Evolutionary conservation across 2,113 vertebrate species (phyloP).

Genomic region (Triplophysa dalaica): DNA sequence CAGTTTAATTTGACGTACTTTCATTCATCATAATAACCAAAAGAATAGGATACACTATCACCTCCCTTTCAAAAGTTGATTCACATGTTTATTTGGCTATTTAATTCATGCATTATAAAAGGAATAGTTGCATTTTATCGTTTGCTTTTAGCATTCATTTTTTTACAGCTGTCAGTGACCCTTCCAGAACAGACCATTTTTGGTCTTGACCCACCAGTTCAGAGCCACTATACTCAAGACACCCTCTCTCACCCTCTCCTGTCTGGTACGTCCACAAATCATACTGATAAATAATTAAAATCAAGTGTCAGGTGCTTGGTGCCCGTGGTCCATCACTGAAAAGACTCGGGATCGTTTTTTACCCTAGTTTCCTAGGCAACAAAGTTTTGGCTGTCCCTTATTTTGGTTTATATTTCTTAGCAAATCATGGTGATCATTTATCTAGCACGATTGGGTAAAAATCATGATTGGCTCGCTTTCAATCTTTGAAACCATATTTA

Average conservation of each 20-base stretch:
- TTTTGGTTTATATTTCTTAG: constrained; percentile 52
- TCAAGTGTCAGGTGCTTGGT: constrained; percentile 57
- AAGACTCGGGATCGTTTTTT: constrained; percentile 49
- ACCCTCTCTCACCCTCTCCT: constrained; percentile 24
- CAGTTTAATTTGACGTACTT: too few species aligned
- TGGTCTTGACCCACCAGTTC: neutral
- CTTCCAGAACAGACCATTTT: too few species aligned
- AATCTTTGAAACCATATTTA: too few species aligned
- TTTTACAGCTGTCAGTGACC: too few species aligned
- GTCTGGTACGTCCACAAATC: constrained; percentile 54
- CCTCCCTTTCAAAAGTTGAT: too few species aligned
- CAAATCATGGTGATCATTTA: constrained; percentile 37
- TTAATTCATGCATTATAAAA: too few species aligned
- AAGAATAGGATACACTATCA: too few species aligned
- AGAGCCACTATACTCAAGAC: neutral
- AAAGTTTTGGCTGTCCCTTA: constrained; percentile 53
- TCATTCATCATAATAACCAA: too few species aligned
- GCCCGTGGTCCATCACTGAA: constrained; percentile 51
- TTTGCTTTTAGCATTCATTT: too few species aligned
- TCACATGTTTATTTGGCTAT: too few species aligned
- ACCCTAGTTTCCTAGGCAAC: constrained; percentile 60
- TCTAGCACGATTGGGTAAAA: neutral
- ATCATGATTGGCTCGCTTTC: too few species aligned
- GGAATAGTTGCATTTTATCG: too few species aligned
- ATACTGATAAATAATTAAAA: constrained; percentile 62